These are phyloP conservation scores for Zosterops lateralis DNA, from an alignment of 2,113 vertebrate species.

Conservation along the genomic window DNA sequence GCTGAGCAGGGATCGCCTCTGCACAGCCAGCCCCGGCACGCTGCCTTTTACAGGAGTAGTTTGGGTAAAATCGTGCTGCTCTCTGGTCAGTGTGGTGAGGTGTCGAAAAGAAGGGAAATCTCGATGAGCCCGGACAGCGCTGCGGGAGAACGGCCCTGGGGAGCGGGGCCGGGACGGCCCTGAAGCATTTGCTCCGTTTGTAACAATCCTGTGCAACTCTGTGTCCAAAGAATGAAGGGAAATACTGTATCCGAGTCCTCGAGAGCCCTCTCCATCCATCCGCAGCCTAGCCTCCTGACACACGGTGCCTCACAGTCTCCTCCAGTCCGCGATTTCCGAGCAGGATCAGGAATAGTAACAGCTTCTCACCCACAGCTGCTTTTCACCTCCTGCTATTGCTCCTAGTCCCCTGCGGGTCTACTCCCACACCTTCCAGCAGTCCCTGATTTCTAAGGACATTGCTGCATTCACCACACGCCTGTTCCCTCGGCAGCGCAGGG, in stretches of 20 bases:
- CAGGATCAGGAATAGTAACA: not conserved
- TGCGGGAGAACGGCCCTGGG: rapidly evolving
- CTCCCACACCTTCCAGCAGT: not conserved
- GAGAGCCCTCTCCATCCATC: not conserved
- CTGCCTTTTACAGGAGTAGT: not conserved
- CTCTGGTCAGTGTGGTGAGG: not conserved
- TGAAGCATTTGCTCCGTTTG: not conserved
- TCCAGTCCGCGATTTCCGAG: not conserved
- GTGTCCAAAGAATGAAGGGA: not conserved
- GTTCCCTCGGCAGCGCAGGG: rapidly evolving
- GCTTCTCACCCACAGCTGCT: not conserved
- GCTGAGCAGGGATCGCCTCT: rapidly evolving
- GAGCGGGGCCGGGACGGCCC: not conserved
- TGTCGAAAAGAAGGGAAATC: not conserved
- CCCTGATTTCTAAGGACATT: not conserved
- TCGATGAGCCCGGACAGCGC: not conserved
- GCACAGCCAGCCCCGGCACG: not conserved
- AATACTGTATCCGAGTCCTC: not conserved
- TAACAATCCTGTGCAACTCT: not conserved
- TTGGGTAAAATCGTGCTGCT: not conserved
- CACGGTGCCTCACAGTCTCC: rapidly evolving
- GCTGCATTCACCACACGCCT: not conserved
- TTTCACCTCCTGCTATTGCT: not conserved
- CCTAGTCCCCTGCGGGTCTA: not conserved
- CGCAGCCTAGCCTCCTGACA: not conserved